Evolutionary conservation across 2,888 invertebrate genomes (phyloP).

Genomic region (Drosophila longiperda): DNA sequence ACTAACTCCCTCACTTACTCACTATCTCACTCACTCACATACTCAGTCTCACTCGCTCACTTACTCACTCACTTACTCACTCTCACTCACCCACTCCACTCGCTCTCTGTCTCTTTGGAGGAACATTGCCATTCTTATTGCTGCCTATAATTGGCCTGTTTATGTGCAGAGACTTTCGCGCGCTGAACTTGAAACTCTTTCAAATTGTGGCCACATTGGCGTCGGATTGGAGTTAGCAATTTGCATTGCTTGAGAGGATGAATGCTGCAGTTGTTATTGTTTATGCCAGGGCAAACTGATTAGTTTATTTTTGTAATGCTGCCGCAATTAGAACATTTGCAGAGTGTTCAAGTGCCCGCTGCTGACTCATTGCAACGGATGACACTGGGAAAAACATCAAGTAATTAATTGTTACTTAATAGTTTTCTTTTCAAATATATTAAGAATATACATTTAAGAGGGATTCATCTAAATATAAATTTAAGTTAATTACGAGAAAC

Average conservation of each 20-base stretch:
- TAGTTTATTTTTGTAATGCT: constrained; percentile 64
- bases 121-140: constrained; percentile 62
- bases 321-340: constrained; percentile 61
- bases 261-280: background rate
- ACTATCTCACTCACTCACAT: too few relatives aligned
- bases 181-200: constrained; percentile 72
- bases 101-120: constrained; percentile 38
- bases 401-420: background rate
- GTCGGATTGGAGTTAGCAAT: constrained; percentile 4
- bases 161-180: constrained; percentile 35
- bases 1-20: too few relatives aligned
- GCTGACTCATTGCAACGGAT: constrained; percentile 44
- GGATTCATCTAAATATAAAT: background rate
- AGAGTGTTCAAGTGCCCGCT: constrained; percentile 38
- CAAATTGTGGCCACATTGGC: constrained; percentile 7
- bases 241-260: constrained; percentile 4
- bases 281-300: constrained; percentile 37
- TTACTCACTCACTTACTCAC: too few relatives aligned
- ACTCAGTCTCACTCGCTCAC: too few relatives aligned
- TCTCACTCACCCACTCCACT: too few relatives aligned
- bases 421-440: background rate
- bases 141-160: constrained; percentile 75
- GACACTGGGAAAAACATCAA: constrained; percentile 23
- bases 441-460: too few relatives aligned
- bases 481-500: background rate